Percentiles rank a stretch among this genome's conserved stretches.
These are phyloP conservation scores for Drosophila elegans DNA, from an alignment of 1,140 invertebrate species.

Conservation along the genomic window DNA sequence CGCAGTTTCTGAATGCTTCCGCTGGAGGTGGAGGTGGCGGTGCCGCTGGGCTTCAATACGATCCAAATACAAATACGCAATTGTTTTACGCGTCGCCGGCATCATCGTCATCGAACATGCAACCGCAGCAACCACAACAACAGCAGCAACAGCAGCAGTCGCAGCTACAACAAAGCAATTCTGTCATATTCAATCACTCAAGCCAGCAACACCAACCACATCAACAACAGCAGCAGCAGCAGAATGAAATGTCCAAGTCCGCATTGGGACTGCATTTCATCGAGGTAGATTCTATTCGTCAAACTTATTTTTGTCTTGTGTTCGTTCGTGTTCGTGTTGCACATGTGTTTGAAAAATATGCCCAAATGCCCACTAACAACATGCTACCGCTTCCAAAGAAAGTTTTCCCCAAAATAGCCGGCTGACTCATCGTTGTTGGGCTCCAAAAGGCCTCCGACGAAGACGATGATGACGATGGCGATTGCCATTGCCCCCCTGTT, in stretches of 20 bases:
- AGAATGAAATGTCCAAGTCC: conserved; percentile 83
- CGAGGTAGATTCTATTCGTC: conserved; percentile 76
- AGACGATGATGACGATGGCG: conserved; percentile 14
- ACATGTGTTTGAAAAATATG: conserved; percentile 46
- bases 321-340: conserved; percentile 41
- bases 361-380: conserved; percentile 51
- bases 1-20: conserved; percentile 66
- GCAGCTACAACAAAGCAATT: conserved; percentile 72
- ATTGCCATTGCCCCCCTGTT: neutral
- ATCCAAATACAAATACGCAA: conserved; percentile 76
- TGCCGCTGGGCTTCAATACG: conserved; percentile 62
- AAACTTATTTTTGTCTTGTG: conserved; percentile 23
- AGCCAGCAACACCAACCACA: conserved; percentile 49
- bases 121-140: conserved; percentile 56
- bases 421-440: conserved; percentile 34
- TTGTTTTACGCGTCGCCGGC: conserved; percentile 67
- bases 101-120: conserved; percentile 44
- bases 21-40: conserved; percentile 24
- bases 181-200: conserved; percentile 66
- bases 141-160: conserved; percentile 31
- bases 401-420: conserved; percentile 41
- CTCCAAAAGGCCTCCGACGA: conserved; percentile 47
- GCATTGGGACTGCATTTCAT: conserved; percentile 72
- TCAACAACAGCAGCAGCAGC: conserved; percentile 57
- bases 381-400: conserved; percentile 39